Conservation (phyloP, 1,140 invertebrate species). For the Tenebrio molitor region DNA sequence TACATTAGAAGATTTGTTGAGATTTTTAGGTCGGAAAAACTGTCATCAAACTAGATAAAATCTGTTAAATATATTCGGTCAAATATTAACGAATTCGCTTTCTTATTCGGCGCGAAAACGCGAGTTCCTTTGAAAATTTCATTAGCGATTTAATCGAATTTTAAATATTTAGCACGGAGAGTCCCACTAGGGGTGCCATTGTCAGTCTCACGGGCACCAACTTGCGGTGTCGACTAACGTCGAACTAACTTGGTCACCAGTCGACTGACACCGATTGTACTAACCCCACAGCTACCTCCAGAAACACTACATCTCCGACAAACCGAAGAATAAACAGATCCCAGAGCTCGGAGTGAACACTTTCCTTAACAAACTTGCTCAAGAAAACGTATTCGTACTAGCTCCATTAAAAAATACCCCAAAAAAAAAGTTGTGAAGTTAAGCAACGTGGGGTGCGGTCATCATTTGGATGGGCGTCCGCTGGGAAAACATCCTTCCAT, state of each 20-base stretch:
- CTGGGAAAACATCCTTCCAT: too few relatives aligned
- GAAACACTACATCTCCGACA: too few relatives aligned
- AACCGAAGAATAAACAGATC: too few relatives aligned
- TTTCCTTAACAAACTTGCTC: too few relatives aligned
- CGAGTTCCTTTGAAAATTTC: conserved; percentile 47
- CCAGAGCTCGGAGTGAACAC: too few relatives aligned
- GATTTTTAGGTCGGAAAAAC: conserved; percentile 27
- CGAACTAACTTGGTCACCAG: conserved; percentile 38
- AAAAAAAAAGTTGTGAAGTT: too few relatives aligned
- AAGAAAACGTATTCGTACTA: too few relatives aligned
- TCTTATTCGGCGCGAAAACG: conserved; percentile 44
- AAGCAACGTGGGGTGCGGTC: too few relatives aligned
- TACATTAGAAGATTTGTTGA: conserved; percentile 30
- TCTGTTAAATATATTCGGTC: conserved; percentile 43
- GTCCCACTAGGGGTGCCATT: conserved; percentile 38
- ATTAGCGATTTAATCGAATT: conserved; percentile 53
- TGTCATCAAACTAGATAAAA: conserved; percentile 28
- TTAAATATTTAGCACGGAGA: conserved; percentile 51
- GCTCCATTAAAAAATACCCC: too few relatives aligned
- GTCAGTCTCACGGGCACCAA: conserved; percentile 44
- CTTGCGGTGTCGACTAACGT: conserved; percentile 44
- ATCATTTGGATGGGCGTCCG: too few relatives aligned
- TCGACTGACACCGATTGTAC: background rate
- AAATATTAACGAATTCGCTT: conserved; percentile 49
- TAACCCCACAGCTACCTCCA: background rate